Evolutionary conservation across 2,113 vertebrate species (phyloP).

Genomic region (Dromiciops gliroides): DNA sequence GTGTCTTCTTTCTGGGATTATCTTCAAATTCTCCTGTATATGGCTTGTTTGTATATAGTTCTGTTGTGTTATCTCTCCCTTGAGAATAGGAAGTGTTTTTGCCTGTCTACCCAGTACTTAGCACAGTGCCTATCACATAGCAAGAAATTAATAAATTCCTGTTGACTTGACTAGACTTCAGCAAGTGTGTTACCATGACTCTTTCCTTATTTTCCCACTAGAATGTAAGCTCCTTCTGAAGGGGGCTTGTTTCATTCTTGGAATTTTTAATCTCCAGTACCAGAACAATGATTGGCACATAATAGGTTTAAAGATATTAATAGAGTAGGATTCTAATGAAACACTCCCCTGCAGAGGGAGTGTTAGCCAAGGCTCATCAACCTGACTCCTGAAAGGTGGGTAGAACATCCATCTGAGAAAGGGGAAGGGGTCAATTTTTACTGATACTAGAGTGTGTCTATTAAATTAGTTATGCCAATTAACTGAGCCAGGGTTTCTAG

Average conservation of each 20-base stretch:
- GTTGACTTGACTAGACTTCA: not conserved
- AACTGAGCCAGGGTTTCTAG: not conserved
- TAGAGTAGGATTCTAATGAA: not conserved
- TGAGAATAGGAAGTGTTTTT: not conserved
- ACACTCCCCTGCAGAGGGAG: not conserved
- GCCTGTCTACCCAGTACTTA: not conserved
- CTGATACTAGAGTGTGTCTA: not conserved
- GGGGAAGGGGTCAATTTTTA: not conserved
- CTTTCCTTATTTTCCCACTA: not conserved
- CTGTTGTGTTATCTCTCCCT: not conserved
- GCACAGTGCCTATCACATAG: not conserved
- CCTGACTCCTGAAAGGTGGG: not conserved
- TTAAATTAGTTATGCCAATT: not conserved
- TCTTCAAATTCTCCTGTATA: not conserved
- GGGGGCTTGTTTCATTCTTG: not conserved
- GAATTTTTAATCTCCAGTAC: not conserved
- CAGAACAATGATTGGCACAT: not conserved
- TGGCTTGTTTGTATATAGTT: not conserved
- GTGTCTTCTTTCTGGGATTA: not conserved
- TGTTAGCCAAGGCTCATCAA: not conserved
- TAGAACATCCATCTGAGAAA: not conserved
- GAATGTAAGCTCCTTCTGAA: not conserved
- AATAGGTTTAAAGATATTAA: not conserved
- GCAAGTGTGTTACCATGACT: not conserved
- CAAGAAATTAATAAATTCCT: not conserved